A percentile compares a stretch with the other conserved stretches of the same genome.
These are phyloP conservation scores for Nyctibius bracteatus DNA, from an alignment of 2,113 vertebrate genomes.

Conservation along the genomic window DNA sequence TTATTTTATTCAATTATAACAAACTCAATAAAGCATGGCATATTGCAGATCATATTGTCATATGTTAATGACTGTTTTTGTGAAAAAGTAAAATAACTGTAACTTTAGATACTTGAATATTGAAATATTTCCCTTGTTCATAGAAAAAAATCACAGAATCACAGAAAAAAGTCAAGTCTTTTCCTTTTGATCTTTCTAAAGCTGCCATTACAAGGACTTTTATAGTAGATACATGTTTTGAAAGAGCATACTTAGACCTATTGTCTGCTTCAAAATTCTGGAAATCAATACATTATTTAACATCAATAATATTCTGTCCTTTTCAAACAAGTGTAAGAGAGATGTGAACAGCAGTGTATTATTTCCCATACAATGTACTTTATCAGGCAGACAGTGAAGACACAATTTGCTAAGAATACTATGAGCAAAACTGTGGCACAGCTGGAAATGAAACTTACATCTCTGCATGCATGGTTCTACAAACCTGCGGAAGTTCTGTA, in stretches of 20 bases:
- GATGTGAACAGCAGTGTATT: neutral
- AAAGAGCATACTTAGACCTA: neutral
- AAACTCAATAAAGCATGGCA: neutral
- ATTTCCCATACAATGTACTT: neutral
- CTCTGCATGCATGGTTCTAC: rapidly evolving
- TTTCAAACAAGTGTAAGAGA: neutral
- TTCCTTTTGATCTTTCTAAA: neutral
- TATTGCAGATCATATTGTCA: neutral
- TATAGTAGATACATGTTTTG: neutral
- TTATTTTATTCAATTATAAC: neutral
- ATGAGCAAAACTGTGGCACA: neutral
- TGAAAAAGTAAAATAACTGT: neutral
- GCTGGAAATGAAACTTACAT: neutral
- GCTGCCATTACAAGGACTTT: neutral
- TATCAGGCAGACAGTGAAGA: neutral
- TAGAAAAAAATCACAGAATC: neutral
- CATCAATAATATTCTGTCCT: neutral
- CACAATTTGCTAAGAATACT: neutral
- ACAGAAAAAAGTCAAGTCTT: neutral
- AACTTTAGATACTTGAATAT: neutral
- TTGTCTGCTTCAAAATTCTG: neutral
- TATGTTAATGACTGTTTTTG: neutral
- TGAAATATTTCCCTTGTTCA: neutral
- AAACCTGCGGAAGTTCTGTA: neutral
- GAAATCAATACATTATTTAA: neutral